These are phyloP conservation scores for Steinernema carpocapsae DNA, from an alignment of 2,888 invertebrate genomes.

Conservation along the genomic window DNA sequence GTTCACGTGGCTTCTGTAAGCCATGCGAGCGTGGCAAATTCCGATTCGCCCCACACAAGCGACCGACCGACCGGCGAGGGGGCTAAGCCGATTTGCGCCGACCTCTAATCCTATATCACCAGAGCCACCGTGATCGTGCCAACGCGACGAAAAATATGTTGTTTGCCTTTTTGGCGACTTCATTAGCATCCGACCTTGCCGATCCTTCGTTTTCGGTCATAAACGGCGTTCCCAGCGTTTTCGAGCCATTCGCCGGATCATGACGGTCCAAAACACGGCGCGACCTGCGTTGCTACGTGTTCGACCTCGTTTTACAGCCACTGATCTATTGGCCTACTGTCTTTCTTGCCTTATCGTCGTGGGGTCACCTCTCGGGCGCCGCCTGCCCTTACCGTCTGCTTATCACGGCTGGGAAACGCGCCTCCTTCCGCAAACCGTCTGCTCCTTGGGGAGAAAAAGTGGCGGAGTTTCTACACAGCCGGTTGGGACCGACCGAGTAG, in stretches of 20 bases:
- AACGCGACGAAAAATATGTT: constrained; percentile 25
- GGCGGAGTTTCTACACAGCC: not conserved
- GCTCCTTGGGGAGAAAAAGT: not conserved
- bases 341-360: too few species aligned
- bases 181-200: constrained; percentile 3
- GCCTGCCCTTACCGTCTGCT: constrained; percentile 9
- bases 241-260: too few species aligned
- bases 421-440: too few species aligned
- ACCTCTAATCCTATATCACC: not conserved
- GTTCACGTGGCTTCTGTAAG: constrained; percentile 1
- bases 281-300: not conserved
- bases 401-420: not conserved
- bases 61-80: not conserved
- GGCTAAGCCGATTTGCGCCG: constrained; percentile 21
- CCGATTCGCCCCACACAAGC: not conserved
- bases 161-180: constrained; percentile 4
- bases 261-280: too few species aligned
- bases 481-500: not conserved
- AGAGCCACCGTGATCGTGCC: too few species aligned
- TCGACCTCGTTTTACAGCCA: constrained; percentile 17
- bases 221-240: not conserved
- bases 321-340: constrained; percentile 14
- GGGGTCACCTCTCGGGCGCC: not conserved
- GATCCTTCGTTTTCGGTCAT: not conserved
- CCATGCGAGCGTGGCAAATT: not conserved